phyloP scores from a whole-genome alignment of 2,113 vertebrate genomes.

The Carettochelys insculpta region DNA sequence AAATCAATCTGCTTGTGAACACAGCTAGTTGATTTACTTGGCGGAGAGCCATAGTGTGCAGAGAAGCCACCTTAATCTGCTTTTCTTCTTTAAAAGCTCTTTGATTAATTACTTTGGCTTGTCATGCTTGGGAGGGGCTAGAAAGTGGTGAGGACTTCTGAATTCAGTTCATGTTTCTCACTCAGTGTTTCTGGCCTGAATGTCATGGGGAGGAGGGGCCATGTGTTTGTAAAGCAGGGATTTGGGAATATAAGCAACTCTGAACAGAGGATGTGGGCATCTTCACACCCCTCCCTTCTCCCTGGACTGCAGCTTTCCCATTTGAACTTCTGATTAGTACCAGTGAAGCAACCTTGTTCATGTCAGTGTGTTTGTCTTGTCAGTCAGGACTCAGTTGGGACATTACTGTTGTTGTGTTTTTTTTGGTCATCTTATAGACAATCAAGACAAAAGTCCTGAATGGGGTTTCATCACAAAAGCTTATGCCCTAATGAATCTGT shows the following conservation, averaged over 20 bases:
- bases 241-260: fast-evolving
- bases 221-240: neutral
- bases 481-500: no score
- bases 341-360: fast-evolving
- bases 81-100: neutral
- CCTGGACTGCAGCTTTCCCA: neutral
- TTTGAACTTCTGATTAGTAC: neutral
- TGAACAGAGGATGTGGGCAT: fast-evolving
- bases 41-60: neutral
- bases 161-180: neutral
- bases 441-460: no score
- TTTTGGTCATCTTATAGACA: neutral
- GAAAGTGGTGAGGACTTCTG: neutral
- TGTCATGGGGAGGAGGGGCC: neutral
- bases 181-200: neutral
- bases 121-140: neutral
- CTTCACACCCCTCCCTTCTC: fast-evolving
- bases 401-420: neutral
- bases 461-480: no score
- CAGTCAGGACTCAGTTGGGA: neutral
- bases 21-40: neutral
- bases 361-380: neutral
- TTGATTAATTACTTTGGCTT: neutral
- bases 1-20: neutral
- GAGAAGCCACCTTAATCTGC: neutral